Evolutionary conservation across 2,888 invertebrate species (phyloP).

Genomic region (Luffia ferchaultella): DNA sequence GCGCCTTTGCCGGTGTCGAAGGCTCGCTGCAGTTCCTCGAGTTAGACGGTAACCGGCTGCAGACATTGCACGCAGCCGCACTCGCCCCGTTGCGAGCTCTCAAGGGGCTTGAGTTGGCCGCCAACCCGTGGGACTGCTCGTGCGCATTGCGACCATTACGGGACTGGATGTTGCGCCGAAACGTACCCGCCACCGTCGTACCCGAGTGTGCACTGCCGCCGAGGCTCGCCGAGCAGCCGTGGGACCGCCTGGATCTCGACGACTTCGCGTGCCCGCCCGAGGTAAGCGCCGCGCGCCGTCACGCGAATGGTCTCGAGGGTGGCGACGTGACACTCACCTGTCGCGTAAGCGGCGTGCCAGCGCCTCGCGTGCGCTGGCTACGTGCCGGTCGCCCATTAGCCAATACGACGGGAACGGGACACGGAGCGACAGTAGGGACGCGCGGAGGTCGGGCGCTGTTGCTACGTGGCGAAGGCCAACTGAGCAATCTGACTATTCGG

Average conservation of each 20-base stretch:
- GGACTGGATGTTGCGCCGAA: slow-evolving; percentile 81
- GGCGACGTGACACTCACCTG: slow-evolving; percentile 78
- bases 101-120: slow-evolving; percentile 78
- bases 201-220: slow-evolving; percentile 75
- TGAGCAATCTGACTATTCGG: slow-evolving; percentile 77
- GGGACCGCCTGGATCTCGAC: slow-evolving; percentile 80
- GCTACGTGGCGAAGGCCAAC: slow-evolving; percentile 71
- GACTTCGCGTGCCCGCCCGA: slow-evolving; percentile 83
- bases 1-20: slow-evolving; percentile 78
- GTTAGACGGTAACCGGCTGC: slow-evolving; percentile 77
- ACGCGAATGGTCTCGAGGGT: slow-evolving; percentile 73
- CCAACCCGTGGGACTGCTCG: slow-evolving; percentile 85
- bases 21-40: slow-evolving; percentile 78
- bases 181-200: slow-evolving; percentile 73
- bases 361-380: slow-evolving; percentile 77
- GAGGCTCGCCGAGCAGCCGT: slow-evolving; percentile 70
- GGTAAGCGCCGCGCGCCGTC: slow-evolving; percentile 67
- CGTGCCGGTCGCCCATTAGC: slow-evolving; percentile 75
- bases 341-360: slow-evolving; percentile 74
- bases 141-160: slow-evolving; percentile 77
- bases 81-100: slow-evolving; percentile 73
- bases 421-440: slow-evolving; percentile 21
- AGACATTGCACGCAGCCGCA: slow-evolving; percentile 71
- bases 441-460: slow-evolving; percentile 70
- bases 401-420: slow-evolving; percentile 52